Base-by-base conservation (phyloP, 2,113 vertebrate species). In the Rhinogobius similis region DNA sequence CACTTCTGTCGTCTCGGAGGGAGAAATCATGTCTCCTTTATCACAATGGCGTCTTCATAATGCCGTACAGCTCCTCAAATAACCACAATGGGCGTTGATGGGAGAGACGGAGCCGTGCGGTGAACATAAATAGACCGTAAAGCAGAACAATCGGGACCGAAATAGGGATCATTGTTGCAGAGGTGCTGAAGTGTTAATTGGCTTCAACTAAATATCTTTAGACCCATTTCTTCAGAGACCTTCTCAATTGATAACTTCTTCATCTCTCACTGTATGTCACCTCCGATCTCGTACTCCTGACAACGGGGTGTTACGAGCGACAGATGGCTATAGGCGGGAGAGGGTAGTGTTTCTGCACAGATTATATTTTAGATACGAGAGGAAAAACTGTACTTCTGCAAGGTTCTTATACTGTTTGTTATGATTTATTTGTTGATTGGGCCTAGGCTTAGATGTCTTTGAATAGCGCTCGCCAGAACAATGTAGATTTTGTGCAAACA, bases 1-100 rank as follows among this genome's bases (percentile, higher is more conserved):
- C 83, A 87, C 77, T 80, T 83, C 80, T 87, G 79, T 89, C 79
- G 78, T 87, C 85, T 80, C 81, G 73, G 62, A 87, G 65, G 65
- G 52, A 77, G 55, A 59, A 65, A 73, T 73, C 80, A 67, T 69
- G 65, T 76, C 68, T 81, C 81, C 75, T 83, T 62, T 81, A 81
- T 80, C 75, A 58, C 36, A 11, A 46, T 67, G n/a, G 11, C 21
- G 86, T 89, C 85, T 88, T 79, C 87, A 89, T 87, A 81, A 82
- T 82, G 78, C 73, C 67, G 68, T 21, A 86, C 76, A 55, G 73
- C 65, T 55, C 58, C 71, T 69, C 67, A 13, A 75, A 74, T 66
- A 64, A 70, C 61, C 62, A 63, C 46, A 65, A 61, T 36, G 58
- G 73, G 55, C 6, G 58, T 26, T 53, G 76, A 48, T 38, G 61